Evolutionary conservation across 2,797 vertebrate genomes (phyloP), one percentile per base, ranked within the genome.

Genomic region (Thunnus albacares): DNA sequence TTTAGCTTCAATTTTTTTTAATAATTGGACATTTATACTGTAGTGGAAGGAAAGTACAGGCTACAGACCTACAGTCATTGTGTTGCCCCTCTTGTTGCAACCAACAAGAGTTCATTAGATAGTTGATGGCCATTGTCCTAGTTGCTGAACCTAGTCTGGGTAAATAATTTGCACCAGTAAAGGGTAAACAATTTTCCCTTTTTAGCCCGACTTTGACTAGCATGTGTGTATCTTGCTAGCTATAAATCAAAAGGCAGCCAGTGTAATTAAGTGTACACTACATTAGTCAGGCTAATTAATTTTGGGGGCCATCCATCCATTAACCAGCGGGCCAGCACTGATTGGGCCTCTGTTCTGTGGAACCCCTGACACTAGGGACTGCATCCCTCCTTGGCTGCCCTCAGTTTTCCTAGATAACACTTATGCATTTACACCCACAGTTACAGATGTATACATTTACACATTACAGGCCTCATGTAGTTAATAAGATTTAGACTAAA

Each of bases 251-350:
- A 95, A 93, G 91, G 82, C 93, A 72, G 91, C 84, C 90, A 81
- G 94, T 90, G 92, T 95, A 96, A 96, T 96, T 95, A 96, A 95
- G 95, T 96, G 94, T 95, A 95, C 95, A 96, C 94, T 96, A 96
- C 95, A 96, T 96, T 96, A 96, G 96, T 96, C 95, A 95, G 95
- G 95, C 95, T 96, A 96, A 96, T 94, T 92, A 94, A 96, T 95
- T 93, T 51, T 80, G 87, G 93, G 90, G 91, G 86, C 92, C 93
- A 94, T 96, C 94, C 88, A 96, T 96, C 94, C 95, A 94, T 96
- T 95, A 95, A 93, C 94, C 93, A 89, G 90, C 77, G 93, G 95
- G 91, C 89, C 90, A 94, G 92, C 92, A 93, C 94, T 95, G 95
- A 95, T 96, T 96, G 94, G 95, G 93, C 89, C 47, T 95, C 93